Percentiles rank a stretch among this genome's conserved stretches.
Conservation (phyloP, 64 coral and sea anemone genomes). For the Actinia tenebrosa region DNA sequence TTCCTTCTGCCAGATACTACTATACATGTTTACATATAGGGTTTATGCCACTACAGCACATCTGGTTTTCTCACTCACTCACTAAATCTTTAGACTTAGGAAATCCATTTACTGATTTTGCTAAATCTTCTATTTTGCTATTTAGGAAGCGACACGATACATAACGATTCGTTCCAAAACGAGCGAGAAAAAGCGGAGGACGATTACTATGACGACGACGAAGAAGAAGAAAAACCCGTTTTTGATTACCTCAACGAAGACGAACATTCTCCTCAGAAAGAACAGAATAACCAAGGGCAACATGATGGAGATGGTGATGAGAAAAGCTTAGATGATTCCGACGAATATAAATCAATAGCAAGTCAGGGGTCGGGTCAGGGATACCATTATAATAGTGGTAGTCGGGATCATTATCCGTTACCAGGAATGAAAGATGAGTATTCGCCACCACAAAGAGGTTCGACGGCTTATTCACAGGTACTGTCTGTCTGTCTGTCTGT, state of each 20-base stretch:
- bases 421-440: background rate
- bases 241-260: constrained; percentile 17
- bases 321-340: background rate
- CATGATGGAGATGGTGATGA: background rate
- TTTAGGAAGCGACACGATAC: background rate
- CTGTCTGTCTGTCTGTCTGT: too few relatives aligned
- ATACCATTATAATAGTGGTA: background rate
- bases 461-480: background rate
- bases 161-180: background rate
- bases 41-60: too few relatives aligned
- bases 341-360: background rate
- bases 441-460: background rate
- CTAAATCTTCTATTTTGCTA: background rate
- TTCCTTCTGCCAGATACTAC: too few relatives aligned
- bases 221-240: constrained; percentile 6
- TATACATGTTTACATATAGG: too few relatives aligned
- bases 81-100: too few relatives aligned
- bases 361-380: background rate
- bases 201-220: background rate
- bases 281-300: background rate
- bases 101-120: background rate
- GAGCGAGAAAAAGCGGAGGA: background rate
- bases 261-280: background rate
- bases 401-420: background rate
- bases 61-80: too few relatives aligned